Evolutionary conservation across 2,797 vertebrate species (phyloP), one percentile per base, ranked within the genome.

Genomic region (Tokudaia tokunoshimensis): DNA sequence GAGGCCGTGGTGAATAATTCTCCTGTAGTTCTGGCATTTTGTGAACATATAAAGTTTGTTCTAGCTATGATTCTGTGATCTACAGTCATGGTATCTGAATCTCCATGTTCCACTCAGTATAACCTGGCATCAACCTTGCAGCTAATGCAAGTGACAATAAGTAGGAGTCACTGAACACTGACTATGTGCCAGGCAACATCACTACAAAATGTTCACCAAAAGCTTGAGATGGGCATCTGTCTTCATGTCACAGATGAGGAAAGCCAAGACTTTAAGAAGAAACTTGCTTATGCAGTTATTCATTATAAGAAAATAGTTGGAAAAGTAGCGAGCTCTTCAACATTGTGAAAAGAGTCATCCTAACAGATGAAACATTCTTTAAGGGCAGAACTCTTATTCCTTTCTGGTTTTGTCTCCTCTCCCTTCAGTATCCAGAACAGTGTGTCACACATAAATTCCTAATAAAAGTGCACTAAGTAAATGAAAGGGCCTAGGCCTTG

Each of bases 381-480:
- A 96, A 89, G 34, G 37, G n/a, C 87, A 94, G 4, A 93, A 65
- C 19, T 83, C 61, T 76, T 93, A 76, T 70, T 82, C 92, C 41
- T n/a, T 95, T 95, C 31, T 70, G 74, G 31, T 93, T 86, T 50
- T 72, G 89, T 89, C 29, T 41, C 85, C 50, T 41, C 24, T 26
- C n/a, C 5, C 57, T 34, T 63, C 13, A 89, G 59, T 41, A 95
- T 15, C 5, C 63, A 92, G 63, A 94, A 82, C 34, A 96, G 89
- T 83, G 55, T n/a, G 24, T 57, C 65, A 81, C 59, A 83, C 76
- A 91, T 31, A 78, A 86, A 95, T n/a, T 92, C 65, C 75, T 91
- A 79, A 83, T 85, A 76, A 97, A 97, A 93, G 17, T 75, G 96
- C 91, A 55, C 47, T 92, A 74, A 88, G 75, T 65, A 93, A 91